Conservation (phyloP, 1,140 invertebrate species). For the Solen grandis region DNA sequence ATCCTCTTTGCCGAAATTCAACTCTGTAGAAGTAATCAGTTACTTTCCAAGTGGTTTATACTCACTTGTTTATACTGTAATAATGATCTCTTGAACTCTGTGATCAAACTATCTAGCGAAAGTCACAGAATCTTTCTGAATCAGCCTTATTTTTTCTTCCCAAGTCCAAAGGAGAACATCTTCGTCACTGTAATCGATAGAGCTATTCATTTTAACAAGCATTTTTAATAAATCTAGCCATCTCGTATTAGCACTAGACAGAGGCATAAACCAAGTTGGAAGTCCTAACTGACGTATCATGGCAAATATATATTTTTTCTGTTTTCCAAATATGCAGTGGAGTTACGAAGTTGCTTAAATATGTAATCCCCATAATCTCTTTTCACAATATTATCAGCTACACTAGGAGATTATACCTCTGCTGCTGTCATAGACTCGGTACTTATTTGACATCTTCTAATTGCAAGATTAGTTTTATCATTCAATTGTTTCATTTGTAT, state of each 20-base stretch:
- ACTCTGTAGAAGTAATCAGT: too few relatives aligned
- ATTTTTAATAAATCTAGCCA: too few relatives aligned
- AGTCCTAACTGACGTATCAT: constrained; percentile 67
- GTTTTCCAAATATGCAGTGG: constrained; percentile 59
- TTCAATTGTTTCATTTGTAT: too few relatives aligned
- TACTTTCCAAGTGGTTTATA: constrained; percentile 31
- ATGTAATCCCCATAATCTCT: constrained; percentile 62
- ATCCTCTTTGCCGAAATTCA: too few relatives aligned
- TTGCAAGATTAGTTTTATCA: too few relatives aligned
- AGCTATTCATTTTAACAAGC: constrained; percentile 49
- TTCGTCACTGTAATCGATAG: constrained; percentile 44
- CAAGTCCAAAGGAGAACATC: constrained; percentile 37
- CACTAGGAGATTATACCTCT: constrained; percentile 15
- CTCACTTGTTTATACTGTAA: constrained; percentile 17
- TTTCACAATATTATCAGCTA: constrained; percentile 48
- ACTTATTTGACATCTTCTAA: constrained; percentile 53
- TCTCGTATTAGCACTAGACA: constrained; percentile 59
- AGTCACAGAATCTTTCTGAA: constrained; percentile 9
- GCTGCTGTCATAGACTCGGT: constrained; percentile 53
- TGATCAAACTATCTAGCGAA: constrained; percentile 3
- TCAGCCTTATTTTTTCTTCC: constrained; percentile 8
- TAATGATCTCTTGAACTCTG: constrained; percentile 14
- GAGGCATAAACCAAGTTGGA: constrained; percentile 54
- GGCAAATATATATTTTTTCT: constrained; percentile 65
- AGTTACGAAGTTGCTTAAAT: too few relatives aligned